Percentiles rank a stretch among this genome's conserved stretches.
phyloP scores from a whole-genome alignment of 2,797 vertebrate genomes.

The Apogon talboti region DNA sequence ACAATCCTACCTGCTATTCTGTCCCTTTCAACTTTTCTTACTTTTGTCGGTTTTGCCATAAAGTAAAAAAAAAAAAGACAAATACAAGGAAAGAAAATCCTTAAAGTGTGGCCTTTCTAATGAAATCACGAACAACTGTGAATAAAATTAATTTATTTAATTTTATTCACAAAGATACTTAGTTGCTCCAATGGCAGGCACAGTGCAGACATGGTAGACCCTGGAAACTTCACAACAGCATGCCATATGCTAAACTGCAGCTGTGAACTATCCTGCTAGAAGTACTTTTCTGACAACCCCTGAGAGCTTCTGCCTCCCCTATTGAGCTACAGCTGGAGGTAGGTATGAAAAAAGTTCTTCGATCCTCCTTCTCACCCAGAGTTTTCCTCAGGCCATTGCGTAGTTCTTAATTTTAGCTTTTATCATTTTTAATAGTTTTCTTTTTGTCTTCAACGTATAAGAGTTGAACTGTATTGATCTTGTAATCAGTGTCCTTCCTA shows the following conservation, averaged over 20 bases:
- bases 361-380: conserved; percentile 44
- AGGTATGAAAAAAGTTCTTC: conserved; percentile 42
- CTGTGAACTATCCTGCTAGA: conserved; percentile 44
- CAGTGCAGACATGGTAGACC: conserved; percentile 17
- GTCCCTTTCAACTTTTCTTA: too few species aligned
- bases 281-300: conserved; percentile 37
- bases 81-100: too few species aligned
- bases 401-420: conserved; percentile 4
- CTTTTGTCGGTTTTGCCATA: too few species aligned
- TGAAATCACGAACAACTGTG: too few species aligned
- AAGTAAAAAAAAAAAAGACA: too few species aligned
- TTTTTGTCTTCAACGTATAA: too few species aligned
- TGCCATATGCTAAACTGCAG: conserved; percentile 59
- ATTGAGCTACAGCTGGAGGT: conserved; percentile 52
- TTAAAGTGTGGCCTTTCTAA: too few species aligned
- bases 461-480: background rate
- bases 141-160: too few species aligned
- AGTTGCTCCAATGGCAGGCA: conserved; percentile 26
- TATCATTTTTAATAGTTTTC: background rate
- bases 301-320: conserved; percentile 41
- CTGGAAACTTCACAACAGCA: conserved; percentile 21
- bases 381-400: conserved; percentile 29
- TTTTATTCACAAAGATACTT: conserved; percentile 12
- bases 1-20: too few species aligned
- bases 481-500: background rate